Conservation (phyloP, 2,113 vertebrate genomes). For the Seriola aureovittata region DNA sequence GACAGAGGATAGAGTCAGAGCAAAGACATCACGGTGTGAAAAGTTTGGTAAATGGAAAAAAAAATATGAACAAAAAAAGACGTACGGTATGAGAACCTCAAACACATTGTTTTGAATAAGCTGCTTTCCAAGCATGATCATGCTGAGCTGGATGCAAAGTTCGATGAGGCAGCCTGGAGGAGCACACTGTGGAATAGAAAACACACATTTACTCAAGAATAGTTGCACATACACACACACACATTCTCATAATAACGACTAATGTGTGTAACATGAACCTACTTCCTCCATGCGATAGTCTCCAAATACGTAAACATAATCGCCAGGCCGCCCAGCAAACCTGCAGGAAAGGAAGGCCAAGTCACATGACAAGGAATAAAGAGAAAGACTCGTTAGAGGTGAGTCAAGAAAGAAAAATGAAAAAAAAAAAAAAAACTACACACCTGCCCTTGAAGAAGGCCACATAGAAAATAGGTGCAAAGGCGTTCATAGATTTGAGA, state of each 20-base stretch:
- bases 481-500: slow-evolving; percentile 97
- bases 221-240: background rate
- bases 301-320: slow-evolving; percentile 93
- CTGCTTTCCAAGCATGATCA: slow-evolving; percentile 99
- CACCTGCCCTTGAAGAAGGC: slow-evolving; percentile 99
- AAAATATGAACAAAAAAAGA: slow-evolving; percentile 51
- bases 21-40: background rate
- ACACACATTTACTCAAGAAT: background rate
- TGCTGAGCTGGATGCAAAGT: slow-evolving; percentile 97
- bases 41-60: background rate
- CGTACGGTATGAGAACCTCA: slow-evolving; percentile 97
- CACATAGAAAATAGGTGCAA: slow-evolving; percentile 98
- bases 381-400: background rate
- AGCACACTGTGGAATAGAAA: slow-evolving; percentile 87
- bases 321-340: slow-evolving; percentile 94
- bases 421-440: slow-evolving; percentile 34
- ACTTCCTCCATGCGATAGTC: slow-evolving; percentile 97
- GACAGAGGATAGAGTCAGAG: background rate
- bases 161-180: slow-evolving; percentile 98
- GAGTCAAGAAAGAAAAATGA: background rate
- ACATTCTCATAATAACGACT: background rate
- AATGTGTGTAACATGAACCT: slow-evolving; percentile 35
- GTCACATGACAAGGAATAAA: background rate
- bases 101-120: slow-evolving; percentile 98
- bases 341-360: slow-evolving; percentile 74